Evolutionary conservation across 2,888 invertebrate genomes (phyloP), one percentile per base, ranked within the genome.

Genomic region (Mongoloraphidia duomilia): DNA sequence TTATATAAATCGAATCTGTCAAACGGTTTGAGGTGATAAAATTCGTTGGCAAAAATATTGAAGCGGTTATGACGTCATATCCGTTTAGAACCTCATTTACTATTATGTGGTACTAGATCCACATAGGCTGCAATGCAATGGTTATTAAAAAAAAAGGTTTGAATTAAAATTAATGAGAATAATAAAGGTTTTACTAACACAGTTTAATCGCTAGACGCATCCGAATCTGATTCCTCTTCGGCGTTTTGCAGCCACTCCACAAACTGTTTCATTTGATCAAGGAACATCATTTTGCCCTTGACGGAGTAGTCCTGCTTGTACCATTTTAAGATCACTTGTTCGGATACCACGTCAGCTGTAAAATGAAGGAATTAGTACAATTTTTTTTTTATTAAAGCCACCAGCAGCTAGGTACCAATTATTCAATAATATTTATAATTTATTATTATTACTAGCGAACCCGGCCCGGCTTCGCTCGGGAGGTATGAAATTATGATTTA

Each of bases 201-300:
- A 34, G 10, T 48, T 60, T 66, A 67, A 54, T 67, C 66, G 57
- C 65, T 68, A 60, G 66, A 66, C 49, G 61, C 65, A 47, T 68
- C 78, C 52, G 78, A 77, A 65, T 78, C 79, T 54, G 74, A 77
- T 65, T 79, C 84, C 70, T 95, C 94, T 69, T 96, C 95, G 51
- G 96, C 95, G 71, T 84, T 94, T 70, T 95, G 89, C 56, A 96
- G 77, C 95, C 95, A 96, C 71, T 96, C 95, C 47, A 95, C 81
- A 66, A 96, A 95, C 73, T 89, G 88, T 72, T 91, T 92, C 91
- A 94, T 95, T 75, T 96, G 95, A 65, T 94, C 94, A 60, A 95
- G 81, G 77, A 96, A 96, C 77, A 94, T 88, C 78, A 91, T 85
- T 76, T 95, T 95, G 59, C 96, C 96, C 73, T 95, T 96, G 60